A percentile compares a stretch with the other conserved stretches of the same genome.
Evolutionary conservation across 2,113 vertebrate species (phyloP).

Genomic region (Lagopus muta): DNA sequence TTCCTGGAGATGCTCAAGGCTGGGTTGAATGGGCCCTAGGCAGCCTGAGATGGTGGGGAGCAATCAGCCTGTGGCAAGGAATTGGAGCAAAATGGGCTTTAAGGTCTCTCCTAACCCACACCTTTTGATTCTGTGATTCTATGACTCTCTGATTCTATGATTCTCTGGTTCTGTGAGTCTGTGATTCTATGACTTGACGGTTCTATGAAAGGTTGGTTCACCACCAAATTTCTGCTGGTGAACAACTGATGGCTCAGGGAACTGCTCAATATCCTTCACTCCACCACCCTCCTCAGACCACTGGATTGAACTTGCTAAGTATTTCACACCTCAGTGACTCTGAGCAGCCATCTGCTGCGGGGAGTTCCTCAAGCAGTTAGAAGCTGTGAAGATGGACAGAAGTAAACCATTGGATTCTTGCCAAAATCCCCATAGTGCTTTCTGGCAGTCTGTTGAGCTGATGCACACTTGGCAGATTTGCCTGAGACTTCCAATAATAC

Average conservation of each 20-base stretch:
- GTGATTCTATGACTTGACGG: too few relatives aligned
- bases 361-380: not conserved
- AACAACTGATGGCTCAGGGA: not conserved
- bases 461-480: not conserved
- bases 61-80: too few relatives aligned
- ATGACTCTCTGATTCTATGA: too few relatives aligned
- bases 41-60: too few relatives aligned
- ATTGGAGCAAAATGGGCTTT: too few relatives aligned
- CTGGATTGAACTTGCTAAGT: not conserved
- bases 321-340: not conserved
- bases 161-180: too few relatives aligned
- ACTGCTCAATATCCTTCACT: not conserved
- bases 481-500: conserved; percentile 24
- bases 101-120: too few relatives aligned
- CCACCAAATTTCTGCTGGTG: not conserved
- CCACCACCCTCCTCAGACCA: not conserved
- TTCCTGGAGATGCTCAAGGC: too few relatives aligned
- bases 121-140: too few relatives aligned
- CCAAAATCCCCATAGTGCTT: not conserved
- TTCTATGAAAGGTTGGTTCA: too few relatives aligned
- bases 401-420: not conserved
- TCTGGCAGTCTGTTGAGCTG: not conserved
- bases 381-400: not conserved
- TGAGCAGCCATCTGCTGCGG: not conserved
- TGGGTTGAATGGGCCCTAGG: too few relatives aligned